Conservation (phyloP, 2,113 vertebrate species). For the Pterocles gutturalis region DNA sequence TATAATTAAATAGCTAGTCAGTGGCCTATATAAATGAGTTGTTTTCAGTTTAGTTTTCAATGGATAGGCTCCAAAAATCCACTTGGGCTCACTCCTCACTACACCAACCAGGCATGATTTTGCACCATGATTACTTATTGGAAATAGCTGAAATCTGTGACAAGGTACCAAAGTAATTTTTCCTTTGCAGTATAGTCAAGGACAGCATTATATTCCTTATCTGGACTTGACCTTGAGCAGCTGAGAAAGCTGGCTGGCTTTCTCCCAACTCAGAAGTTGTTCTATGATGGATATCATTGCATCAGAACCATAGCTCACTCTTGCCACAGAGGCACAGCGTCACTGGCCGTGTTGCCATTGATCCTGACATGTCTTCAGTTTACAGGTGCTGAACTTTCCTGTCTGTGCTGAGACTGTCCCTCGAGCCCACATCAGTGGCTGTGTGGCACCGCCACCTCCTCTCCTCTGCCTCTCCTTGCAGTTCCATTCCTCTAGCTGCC, state of each 20-base stretch:
- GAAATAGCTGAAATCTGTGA: background rate
- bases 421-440: background rate
- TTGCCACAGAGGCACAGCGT: background rate
- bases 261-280: background rate
- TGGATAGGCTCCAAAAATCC: background rate
- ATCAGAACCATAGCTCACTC: background rate
- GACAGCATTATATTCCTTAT: background rate
- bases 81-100: background rate
- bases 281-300: background rate
- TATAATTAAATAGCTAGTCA: background rate
- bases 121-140: background rate
- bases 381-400: background rate
- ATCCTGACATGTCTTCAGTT: background rate
- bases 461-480: background rate
- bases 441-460: accelerated
- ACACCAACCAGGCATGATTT: background rate
- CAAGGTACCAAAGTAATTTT: constrained; percentile 4
- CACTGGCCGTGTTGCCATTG: background rate
- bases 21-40: background rate
- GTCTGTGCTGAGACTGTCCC: background rate
- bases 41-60: background rate
- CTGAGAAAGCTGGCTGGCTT: background rate
- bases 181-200: background rate
- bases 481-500: background rate
- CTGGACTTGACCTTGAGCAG: constrained; percentile 2